Percentiles rank a stretch among this genome's conserved stretches.
Evolutionary conservation across 2,888 invertebrate genomes (phyloP).

Genomic region (Lasioglossum lativentre): DNA sequence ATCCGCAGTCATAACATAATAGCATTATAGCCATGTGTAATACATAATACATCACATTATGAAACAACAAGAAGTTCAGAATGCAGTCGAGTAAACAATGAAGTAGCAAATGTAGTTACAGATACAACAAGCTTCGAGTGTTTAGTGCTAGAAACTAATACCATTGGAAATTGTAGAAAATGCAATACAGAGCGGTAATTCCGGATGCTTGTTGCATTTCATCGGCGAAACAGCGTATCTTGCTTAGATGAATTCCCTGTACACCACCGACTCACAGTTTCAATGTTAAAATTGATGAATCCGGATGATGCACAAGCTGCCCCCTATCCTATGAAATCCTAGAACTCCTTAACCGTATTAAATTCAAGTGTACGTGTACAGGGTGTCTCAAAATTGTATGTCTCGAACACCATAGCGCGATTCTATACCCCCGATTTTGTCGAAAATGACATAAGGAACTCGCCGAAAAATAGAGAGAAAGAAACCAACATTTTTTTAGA

Average conservation of each 20-base stretch:
- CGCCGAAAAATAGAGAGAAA: too few relatives aligned
- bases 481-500: too few relatives aligned
- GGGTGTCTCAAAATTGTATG: too few relatives aligned
- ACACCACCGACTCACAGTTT: conserved; percentile 32
- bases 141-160: background rate
- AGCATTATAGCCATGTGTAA: too few relatives aligned
- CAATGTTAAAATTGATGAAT: conserved; percentile 15
- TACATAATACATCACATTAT: too few relatives aligned
- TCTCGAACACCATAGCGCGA: too few relatives aligned
- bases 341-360: conserved; percentile 21
- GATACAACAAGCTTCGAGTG: background rate
- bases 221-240: conserved; percentile 1
- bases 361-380: background rate
- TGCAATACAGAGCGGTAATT: conserved; percentile 3
- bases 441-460: too few relatives aligned
- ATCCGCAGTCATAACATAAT: too few relatives aligned
- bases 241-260: conserved; percentile 32
- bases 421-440: too few relatives aligned
- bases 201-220: conserved; percentile 9
- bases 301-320: conserved; percentile 40
- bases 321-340: conserved; percentile 17
- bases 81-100: background rate
- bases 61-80: background rate
- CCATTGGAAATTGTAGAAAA: background rate
- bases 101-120: background rate